Base-by-base conservation (phyloP, 2,888 invertebrate genomes). In the Dicranocentrus wangi region DNA sequence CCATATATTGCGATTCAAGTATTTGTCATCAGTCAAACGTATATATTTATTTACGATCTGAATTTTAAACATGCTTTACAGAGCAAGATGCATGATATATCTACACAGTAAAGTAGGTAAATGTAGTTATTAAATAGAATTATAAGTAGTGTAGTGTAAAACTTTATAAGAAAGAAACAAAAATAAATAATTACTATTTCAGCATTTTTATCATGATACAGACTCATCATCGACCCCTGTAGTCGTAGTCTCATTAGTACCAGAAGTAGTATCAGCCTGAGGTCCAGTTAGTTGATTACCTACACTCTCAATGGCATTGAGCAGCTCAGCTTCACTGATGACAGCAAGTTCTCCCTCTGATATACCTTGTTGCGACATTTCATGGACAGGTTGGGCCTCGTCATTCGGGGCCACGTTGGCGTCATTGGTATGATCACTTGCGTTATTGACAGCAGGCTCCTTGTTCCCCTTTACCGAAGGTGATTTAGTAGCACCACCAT, bases 281-380 rank as follows among this genome's bases (percentile, higher is more conserved):
- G 3, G 19, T 51, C 51, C 5, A 7, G 32, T 1, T 32, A 32
- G 32, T 32, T 42, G n/a, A n/a, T n/a, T n/a, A n/a, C n/a, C n/a
- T n/a, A n/a, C 10, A 55, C 3, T 39, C 13, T 42, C 55, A 23
- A 13, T 23, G 10, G 27, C 7, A n/a, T 71, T 78, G 78, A 71
- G 78, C 78, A 71, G 65, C 21, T 71, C 47, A 8, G 42, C 55
- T 78, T 70, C 71, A 23, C 23, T 55, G 21, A 55, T 55, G 55
- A 55, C 55, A 23, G 21, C 21, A 2, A 5, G 55, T 15, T 55
- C 55, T 7, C 21, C 55, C 2, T 55, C 55, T 15, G 55, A 55
- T 23, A 55, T 55, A 13, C 47, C 7, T 8, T 71, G n/a, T 5
- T 71, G n/a, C n/a, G n/a, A n/a, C n/a, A n/a, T n/a, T n/a, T n/a